Base-by-base conservation (phyloP, 2,888 invertebrate genomes). In the Apantesis nais region DNA sequence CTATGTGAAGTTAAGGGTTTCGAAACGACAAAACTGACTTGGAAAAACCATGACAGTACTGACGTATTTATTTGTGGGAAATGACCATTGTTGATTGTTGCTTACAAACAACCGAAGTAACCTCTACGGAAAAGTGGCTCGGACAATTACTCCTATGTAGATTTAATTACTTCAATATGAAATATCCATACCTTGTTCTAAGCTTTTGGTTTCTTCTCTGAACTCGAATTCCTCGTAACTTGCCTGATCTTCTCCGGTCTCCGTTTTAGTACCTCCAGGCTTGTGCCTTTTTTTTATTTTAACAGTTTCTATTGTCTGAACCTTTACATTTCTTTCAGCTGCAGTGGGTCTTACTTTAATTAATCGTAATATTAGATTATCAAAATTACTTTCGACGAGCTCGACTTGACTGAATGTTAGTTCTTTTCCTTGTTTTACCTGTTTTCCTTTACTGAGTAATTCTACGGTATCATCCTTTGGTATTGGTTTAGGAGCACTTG, bases 391-490 rank as follows among this genome's bases (percentile, higher is more conserved):
- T 14, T 52, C n/a, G 19, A 39, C 58, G 12, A 66, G 25, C 58
- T 66, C 39, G 19, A 66, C 58, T 58, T 66, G 29, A 22, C 9
- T 39, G 39, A 41, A 41, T 55, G 19, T 39, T 58, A 66, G 2
- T 19, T 58, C 25, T 25, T 14, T 66, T 66, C 29, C 66, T 39
- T 66, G 25, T 25, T 14, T 66, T 66, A 29, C 66, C 29, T 66
- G 25, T 25, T 39, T 58, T 31, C 58, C 58, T 55, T 66, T 41
- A 37, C 16, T 25, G 16, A 29, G 11, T 39, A 58, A 25, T 19
- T 39, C 29, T 66, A 25, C 62, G 25, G n/a, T 14, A 55, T 55
- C 25, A 55, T 55, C 55, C 25, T 25, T 25, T 66, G 58, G 58
- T 19, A 14, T 39, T 2, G 66, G 39, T 66, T 29, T 29, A 29